Percentiles rank a stretch among this genome's conserved stretches.
These are phyloP conservation scores for Kobus ellipsiprymnus DNA, from an alignment of 2,113 vertebrate genomes.

Conservation along the genomic window DNA sequence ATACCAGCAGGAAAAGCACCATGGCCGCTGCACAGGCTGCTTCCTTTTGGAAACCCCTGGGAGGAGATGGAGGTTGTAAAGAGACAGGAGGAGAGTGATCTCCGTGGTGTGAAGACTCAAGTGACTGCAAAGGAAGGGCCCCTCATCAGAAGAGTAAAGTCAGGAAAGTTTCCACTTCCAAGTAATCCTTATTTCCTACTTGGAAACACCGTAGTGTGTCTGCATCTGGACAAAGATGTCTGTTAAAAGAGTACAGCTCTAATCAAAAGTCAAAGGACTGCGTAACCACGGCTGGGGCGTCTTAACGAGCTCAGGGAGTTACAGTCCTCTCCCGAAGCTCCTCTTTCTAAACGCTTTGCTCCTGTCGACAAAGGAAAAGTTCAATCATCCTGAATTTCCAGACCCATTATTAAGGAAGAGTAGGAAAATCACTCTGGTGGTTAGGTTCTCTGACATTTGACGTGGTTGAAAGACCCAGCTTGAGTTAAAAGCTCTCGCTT, in stretches of 20 bases:
- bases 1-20: slow-evolving; percentile 53
- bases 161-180: slow-evolving; percentile 15
- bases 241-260: slow-evolving; percentile 30
- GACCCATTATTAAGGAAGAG: not conserved
- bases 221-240: not conserved
- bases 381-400: slow-evolving; percentile 33
- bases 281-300: slow-evolving; percentile 20
- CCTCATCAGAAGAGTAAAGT: not conserved
- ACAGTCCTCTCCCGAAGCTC: not conserved
- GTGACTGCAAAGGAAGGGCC: not conserved
- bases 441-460: not conserved
- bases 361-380: slow-evolving; percentile 44
- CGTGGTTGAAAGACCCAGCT: slow-evolving; percentile 2
- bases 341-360: not conserved
- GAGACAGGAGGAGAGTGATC: not conserved
- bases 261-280: slow-evolving; percentile 15
- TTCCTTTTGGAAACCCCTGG: not conserved
- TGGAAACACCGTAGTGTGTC: not conserved
- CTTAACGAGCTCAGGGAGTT: slow-evolving; percentile 8
- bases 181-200: slow-evolving; percentile 16
- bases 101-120: not conserved
- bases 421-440: not conserved
- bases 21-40: not conserved
- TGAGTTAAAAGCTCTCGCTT: slow-evolving; percentile 8
- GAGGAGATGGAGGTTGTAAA: not conserved